Base-by-base conservation (phyloP, 2,113 vertebrate genomes). In the Scomber colias region DNA sequence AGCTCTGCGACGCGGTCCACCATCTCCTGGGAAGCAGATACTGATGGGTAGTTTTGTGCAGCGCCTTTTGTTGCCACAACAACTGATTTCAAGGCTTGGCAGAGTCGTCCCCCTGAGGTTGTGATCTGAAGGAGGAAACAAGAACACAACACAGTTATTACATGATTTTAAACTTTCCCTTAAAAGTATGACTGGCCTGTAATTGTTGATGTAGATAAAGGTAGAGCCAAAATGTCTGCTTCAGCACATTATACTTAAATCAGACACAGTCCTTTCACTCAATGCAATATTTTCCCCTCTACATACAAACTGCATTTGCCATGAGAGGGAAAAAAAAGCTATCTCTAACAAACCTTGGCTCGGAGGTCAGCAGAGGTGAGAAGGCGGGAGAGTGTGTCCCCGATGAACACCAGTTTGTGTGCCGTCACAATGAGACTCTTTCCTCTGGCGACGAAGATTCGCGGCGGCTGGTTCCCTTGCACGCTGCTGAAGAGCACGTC, bases 331-430 rank as follows among this genome's bases (percentile, higher is more conserved):
- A 40, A 40, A 9, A 40, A 7, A 40, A 40, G 35, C 0, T 55
- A 17, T 5, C 55, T 5, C 65, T 12, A 7, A 44, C 59, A 16
- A 46, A 95, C 95, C 88, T 96, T 96, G 40, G 95, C 90, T 63
- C 96, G 92, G 46, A 98, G 93, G 66, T 96, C 95, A 0, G 94
- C 87, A 0, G 96, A 97, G 57, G 93, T 92, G 10, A 96, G 95
- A 31, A 96, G 94, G 15, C 97, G 95, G 27, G 96, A 96, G 11
- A 98, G 95, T 0, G 97, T 97, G 88, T 98, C 97, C 27, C 97
- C 96, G 0, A 97, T 96, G 16, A 98, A 98, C 62, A 97, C 97
- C 71, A 98, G 93, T 68, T 97, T 97, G 93, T 98, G 97, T 0
- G 97, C 97, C 0, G 96, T 96, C 80, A 98, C 96, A 1, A 97